Evolutionary conservation across 2,888 invertebrate species (phyloP), one percentile per base, ranked within the genome.

Genomic region (Panorpa germanica): DNA sequence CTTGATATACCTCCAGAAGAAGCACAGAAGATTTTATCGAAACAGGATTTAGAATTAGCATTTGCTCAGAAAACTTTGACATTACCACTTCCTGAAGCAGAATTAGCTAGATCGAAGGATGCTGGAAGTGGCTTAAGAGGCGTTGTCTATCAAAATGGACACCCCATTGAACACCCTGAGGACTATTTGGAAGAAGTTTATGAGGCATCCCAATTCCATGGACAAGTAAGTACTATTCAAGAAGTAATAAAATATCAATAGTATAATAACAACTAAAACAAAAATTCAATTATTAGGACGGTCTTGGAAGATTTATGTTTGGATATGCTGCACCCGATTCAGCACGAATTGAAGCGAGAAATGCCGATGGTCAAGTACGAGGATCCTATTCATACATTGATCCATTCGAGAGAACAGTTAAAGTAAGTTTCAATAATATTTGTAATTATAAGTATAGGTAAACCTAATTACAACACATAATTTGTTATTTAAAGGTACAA

Each of bases 311-410:
- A 10, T 75, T 72, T 43, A 61, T 65, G 1, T 78, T 75, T 40
- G 78, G 78, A 1, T 78, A 77, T 47, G 59, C 66, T 34, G 68
- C 72, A 4, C 75, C 76, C 25, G 69, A 77, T 44, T 77, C 77
- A 31, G 62, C 75, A 4, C 71, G 77, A 47, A 65, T 72, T 23
- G 78, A 80, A 50, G 66, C 68, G 45, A 67, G 75, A 31, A 62
- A 65, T 35, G 57, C 64, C 2, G 61, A 65, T 28, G 77, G 78
- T 11, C 63, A 69, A 32, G 66, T 78, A 11, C 54, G 61, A 14
- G 80, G 80, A n/a, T 63, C 72, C 6, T 80, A 77, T 49, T 65
- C 69, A 36, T 78, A 72, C 52, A 63, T 65, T 25, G 62, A 64
- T 39, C 65, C 66, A 6, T 44, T 39, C 53, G 54, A 14, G 47